These are phyloP conservation scores for Anoplopoma fimbria DNA, from an alignment of 2,113 vertebrate genomes.

Conservation along the genomic window DNA sequence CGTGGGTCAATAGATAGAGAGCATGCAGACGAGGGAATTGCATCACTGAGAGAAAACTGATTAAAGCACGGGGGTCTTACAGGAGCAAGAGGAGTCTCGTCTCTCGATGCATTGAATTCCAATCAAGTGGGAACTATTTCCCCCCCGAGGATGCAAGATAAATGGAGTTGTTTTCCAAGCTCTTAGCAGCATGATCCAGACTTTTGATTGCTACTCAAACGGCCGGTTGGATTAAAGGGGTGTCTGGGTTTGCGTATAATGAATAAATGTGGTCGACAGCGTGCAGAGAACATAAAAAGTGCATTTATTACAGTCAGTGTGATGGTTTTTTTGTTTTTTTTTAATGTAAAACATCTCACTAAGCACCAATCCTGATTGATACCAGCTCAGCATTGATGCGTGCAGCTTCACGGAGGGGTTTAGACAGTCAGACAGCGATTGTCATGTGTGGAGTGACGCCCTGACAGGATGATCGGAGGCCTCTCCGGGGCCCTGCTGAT, in stretches of 20 bases:
- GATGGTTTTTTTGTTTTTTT: not conserved
- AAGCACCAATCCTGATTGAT: constrained; percentile 35
- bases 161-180: constrained; percentile 25
- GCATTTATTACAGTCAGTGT: not conserved
- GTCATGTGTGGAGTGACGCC: constrained; percentile 30
- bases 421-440: not conserved
- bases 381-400: constrained; percentile 37
- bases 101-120: constrained; percentile 61
- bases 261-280: not conserved
- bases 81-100: constrained; percentile 15
- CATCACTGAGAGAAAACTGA: constrained; percentile 46
- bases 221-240: not conserved
- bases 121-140: constrained; percentile 46
- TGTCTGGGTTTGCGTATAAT: not conserved
- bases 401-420: constrained; percentile 5
- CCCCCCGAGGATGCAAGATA: constrained; percentile 34
- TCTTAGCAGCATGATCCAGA: not conserved
- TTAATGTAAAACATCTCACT: not conserved
- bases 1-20: constrained; percentile 61
- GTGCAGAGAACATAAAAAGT: not conserved
- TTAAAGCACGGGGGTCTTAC: constrained; percentile 34
- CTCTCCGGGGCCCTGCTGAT: constrained; percentile 14
- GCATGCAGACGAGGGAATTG: constrained; percentile 38
- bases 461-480: constrained; percentile 37
- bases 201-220: constrained; percentile 34